Percentiles rank a stretch among this genome's conserved stretches.
Conservation (phyloP, 2,888 invertebrate genomes). For the Ashinkailepas kermadecensis region DNA sequence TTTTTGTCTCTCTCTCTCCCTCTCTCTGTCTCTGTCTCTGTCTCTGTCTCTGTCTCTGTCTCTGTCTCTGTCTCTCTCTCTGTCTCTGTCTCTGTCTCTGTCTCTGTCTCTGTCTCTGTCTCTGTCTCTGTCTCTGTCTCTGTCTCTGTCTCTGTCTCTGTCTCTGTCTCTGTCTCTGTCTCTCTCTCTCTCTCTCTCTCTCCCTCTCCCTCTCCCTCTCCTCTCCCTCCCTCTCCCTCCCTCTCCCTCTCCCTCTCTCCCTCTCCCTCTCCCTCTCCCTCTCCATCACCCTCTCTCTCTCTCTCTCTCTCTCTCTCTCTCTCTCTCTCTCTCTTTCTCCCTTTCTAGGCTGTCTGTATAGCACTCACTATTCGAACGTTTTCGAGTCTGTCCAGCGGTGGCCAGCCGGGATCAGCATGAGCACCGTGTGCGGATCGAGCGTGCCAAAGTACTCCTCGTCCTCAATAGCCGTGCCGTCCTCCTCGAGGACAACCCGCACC, state of each 20-base stretch:
- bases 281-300: constrained; percentile 11
- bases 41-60: not conserved
- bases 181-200: constrained; percentile 16
- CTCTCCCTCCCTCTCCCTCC: no score
- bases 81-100: not conserved
- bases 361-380: constrained; percentile 15
- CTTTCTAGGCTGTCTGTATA: no score
- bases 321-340: not conserved
- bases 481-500: constrained; percentile 68
- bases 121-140: not conserved
- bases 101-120: not conserved
- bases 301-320: not conserved
- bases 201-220: constrained; percentile 11
- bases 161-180: constrained; percentile 17
- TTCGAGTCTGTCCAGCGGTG: constrained; percentile 19
- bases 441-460: constrained; percentile 92
- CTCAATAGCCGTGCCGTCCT: constrained; percentile 90
- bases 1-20: not conserved
- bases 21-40: constrained; percentile 9
- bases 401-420: constrained; percentile 39
- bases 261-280: constrained; percentile 4
- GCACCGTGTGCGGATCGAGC: constrained; percentile 73
- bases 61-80: not conserved
- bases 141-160: constrained; percentile 13
- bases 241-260: no score